Conservation (phyloP, 2,113 vertebrate genomes). For the Scophthalmus maximus region DNA sequence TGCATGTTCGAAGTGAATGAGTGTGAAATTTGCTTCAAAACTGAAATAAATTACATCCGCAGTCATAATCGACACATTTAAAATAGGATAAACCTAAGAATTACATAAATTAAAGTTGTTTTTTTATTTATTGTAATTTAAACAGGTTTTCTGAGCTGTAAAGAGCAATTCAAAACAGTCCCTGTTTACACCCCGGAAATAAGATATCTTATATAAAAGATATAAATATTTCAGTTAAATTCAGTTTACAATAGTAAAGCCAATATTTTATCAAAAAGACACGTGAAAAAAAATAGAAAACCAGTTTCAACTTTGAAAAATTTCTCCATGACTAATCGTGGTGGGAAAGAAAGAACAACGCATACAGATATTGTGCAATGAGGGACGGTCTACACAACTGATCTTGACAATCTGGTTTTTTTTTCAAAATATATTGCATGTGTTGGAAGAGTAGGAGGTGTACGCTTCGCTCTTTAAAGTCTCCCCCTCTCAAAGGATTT, state of each 20-base stretch:
- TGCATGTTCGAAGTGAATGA: too few species aligned
- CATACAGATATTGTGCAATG: conserved; percentile 22
- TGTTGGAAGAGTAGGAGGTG: conserved; percentile 34
- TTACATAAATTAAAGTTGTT: too few species aligned
- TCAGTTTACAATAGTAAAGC: conserved; percentile 26
- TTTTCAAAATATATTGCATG: conserved; percentile 22
- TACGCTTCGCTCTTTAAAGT: conserved; percentile 54
- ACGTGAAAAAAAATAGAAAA: background rate
- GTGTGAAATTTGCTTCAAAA: too few species aligned
- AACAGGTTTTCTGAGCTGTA: too few species aligned
- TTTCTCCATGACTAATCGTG: conserved; percentile 47
- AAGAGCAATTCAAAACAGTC: background rate
- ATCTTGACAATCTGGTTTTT: conserved; percentile 25
- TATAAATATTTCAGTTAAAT: conserved; percentile 45
- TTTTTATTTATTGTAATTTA: too few species aligned
- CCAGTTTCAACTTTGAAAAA: conserved; percentile 24
- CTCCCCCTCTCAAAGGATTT: conserved; percentile 54
- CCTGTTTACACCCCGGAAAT: background rate
- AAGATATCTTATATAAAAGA: background rate
- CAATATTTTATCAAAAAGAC: background rate
- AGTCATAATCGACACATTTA: too few species aligned
- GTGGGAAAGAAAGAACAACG: conserved; percentile 7
- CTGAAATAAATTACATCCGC: too few species aligned
- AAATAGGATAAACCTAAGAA: too few species aligned
- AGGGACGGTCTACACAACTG: conserved; percentile 19